Percentiles rank a stretch among this genome's conserved stretches.
Evolutionary conservation across 2,113 vertebrate genomes (phyloP).

Genomic region (Calidris pygmaea): DNA sequence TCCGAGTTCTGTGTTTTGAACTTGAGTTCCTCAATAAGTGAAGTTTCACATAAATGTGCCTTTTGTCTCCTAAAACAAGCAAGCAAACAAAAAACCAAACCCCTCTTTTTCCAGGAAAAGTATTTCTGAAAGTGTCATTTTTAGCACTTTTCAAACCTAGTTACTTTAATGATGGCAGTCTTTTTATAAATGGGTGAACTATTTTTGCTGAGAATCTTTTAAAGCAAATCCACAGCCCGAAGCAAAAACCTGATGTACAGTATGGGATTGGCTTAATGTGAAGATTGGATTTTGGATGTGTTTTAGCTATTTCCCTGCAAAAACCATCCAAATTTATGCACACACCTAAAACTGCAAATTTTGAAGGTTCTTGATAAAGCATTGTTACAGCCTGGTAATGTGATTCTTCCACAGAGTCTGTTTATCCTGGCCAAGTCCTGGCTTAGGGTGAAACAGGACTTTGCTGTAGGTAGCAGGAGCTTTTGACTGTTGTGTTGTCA

Average conservation of each 20-base stretch:
- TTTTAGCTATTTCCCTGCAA: neutral
- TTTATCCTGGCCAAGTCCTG: neutral
- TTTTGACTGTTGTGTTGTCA: neutral
- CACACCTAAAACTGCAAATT: neutral
- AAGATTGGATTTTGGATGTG: neutral
- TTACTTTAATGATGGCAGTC: neutral
- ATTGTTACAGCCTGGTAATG: neutral
- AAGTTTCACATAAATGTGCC: neutral
- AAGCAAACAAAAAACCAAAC: neutral
- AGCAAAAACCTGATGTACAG: neutral
- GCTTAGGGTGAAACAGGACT: neutral
- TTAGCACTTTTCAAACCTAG: neutral
- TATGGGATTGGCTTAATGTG: neutral
- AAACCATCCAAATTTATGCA: neutral
- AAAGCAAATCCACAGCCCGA: neutral
- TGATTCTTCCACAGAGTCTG: neutral
- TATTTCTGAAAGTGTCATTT: neutral
- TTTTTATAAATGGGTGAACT: neutral
- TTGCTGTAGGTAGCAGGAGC: neutral
- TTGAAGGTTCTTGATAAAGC: neutral
- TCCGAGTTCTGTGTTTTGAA: neutral
- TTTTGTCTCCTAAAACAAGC: neutral
- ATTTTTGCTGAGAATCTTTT: neutral
- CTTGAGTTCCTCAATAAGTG: neutral
- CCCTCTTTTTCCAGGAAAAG: neutral